Base-by-base conservation (phyloP, 1,140 invertebrate species). In the Drosophila simulans region DNA sequence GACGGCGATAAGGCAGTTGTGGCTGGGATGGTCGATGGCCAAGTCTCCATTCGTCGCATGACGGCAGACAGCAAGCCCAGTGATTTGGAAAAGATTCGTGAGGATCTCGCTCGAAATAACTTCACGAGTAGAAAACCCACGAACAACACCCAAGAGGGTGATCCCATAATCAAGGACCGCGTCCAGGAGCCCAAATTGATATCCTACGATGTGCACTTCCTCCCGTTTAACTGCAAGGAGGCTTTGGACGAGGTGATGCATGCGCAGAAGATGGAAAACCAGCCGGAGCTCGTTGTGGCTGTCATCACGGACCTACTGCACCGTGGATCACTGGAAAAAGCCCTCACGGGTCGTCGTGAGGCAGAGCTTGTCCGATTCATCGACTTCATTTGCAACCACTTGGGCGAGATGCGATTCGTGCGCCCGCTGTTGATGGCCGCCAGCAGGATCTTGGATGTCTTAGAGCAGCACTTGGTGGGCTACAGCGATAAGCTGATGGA, bases 11-110 rank as follows among this genome's bases (percentile, higher is more conserved):
- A 97, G 86, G 95, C 96, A 22, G 91, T 99, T 69, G 97, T 96
- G 39, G 96, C 96, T 52, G 98, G 98, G 53, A 98, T 98, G 95
- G 95, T 97, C n/a, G 97, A 98, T 93, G 97, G 97, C 46, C 93
- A 98, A 40, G 94, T 99, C 66, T 97, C 97, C 4, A 95, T 99
- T 22, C 95, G 95, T 69, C 95, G 96, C 89, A 94, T 96, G 93
- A 96, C 97, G 90, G 77, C 93, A 94, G 76, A 91, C 54, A 68
- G 92, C 92, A 80, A 92, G 39, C 59, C 83, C 20, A 92, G 93
- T 12, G 40, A 84, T 13, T 35, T 88, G 68, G 75, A 70, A 91
- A 91, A 77, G 15, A 40, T 93, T 93, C n/a, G 45, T 17, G 43
- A 51, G 0, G 55, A 11, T 10, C 53, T 68, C 17, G 25, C 25